Evolutionary conservation across 2,113 vertebrate genomes (phyloP).

Genomic region (Gallinago paraguaiae): DNA sequence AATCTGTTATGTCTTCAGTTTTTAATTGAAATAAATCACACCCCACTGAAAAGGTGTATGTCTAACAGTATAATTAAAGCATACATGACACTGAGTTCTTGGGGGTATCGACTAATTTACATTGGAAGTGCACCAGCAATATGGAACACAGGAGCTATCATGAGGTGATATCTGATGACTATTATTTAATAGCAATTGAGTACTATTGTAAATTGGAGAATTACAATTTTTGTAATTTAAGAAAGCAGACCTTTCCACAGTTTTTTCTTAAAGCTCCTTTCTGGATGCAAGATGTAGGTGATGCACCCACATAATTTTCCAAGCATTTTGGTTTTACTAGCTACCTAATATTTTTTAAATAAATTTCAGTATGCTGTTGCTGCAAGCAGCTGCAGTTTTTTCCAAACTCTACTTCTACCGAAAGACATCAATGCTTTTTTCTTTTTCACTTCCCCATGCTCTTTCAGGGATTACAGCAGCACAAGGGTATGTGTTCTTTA

Average conservation of each 20-base stretch:
- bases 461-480: constrained; percentile 39
- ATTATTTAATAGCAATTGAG: not conserved
- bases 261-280: not conserved
- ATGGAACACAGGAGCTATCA: not conserved
- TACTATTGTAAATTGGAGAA: not conserved
- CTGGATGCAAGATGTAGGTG: not conserved
- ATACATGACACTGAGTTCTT: not conserved
- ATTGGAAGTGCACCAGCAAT: not conserved
- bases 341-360: not conserved
- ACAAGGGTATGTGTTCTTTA: constrained; percentile 48
- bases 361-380: not conserved
- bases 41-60: not conserved
- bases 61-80: not conserved
- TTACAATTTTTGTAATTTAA: not conserved
- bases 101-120: not conserved
- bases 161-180: not conserved
- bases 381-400: not conserved
- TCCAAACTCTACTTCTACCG: not conserved
- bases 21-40: not conserved
- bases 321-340: not conserved
- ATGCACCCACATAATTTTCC: not conserved
- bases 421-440: not conserved
- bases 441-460: not conserved
- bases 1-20: not conserved
- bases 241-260: not conserved